A percentile compares a stretch with the other conserved stretches of the same genome.
Conservation (phyloP, 2,113 vertebrate genomes). For the Cyanistes caeruleus region DNA sequence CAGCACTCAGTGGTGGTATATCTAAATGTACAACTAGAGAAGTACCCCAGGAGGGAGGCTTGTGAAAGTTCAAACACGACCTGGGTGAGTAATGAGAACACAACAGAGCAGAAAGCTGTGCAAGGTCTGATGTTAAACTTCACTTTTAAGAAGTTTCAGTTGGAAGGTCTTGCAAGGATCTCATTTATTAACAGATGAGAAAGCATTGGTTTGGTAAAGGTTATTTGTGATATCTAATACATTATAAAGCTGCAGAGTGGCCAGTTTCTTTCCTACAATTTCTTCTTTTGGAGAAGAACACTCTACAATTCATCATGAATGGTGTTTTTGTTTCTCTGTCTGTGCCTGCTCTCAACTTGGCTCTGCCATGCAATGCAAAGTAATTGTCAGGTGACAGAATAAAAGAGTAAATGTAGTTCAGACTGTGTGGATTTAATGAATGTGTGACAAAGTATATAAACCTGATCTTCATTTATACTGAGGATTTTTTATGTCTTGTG, state of each 20-base stretch:
- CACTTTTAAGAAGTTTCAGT: background rate
- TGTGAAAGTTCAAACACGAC: background rate
- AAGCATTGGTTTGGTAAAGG: background rate
- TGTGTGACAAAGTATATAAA: background rate
- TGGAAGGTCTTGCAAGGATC: background rate
- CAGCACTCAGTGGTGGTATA: background rate
- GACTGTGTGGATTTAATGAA: background rate
- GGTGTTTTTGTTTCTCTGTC: background rate
- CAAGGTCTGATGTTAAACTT: background rate
- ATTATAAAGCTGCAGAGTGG: background rate
- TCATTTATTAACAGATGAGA: background rate
- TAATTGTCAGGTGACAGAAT: background rate
- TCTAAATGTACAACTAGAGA: background rate
- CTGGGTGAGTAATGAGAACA: background rate
- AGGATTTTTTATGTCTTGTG: background rate
- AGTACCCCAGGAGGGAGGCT: background rate
- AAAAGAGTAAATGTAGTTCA: background rate
- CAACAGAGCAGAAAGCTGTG: background rate
- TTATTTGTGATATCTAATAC: background rate
- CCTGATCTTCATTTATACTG: background rate
- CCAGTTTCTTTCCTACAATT: background rate
- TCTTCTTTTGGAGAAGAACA: background rate
- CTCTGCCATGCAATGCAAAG: background rate
- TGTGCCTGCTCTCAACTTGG: background rate
- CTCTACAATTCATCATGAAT: background rate